Conservation (phyloP, 2,888 invertebrate species). For the Ormyrus pomaceus region DNA sequence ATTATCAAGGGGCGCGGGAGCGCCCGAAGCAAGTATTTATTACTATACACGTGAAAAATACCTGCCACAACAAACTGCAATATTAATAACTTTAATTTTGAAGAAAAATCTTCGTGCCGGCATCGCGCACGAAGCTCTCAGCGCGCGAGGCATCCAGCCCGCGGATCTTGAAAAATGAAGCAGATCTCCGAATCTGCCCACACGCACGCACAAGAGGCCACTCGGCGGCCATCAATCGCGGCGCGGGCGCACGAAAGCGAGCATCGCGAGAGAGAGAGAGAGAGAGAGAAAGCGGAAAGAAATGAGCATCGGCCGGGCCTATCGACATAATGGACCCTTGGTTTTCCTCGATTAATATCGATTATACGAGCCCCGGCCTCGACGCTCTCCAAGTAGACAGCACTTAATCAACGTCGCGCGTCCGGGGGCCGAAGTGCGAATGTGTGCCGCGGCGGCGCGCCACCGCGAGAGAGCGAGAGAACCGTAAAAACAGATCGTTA, state of each 20-base stretch:
- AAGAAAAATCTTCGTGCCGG: no score
- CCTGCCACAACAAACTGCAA: no score
- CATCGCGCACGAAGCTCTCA: no score
- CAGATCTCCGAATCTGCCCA: neutral
- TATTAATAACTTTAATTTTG: no score
- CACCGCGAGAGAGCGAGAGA: neutral
- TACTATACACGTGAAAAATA: no score
- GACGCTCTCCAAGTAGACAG: neutral
- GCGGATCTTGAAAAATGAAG: neutral
- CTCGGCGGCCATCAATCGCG: neutral
- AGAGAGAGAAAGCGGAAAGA: no score
- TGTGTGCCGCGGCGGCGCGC: neutral
- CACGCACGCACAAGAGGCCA: no score
- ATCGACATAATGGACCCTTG: slow-evolving; percentile 42
- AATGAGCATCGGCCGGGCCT: neutral
- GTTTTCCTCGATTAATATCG: slow-evolving; percentile 52
- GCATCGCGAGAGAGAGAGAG: slow-evolving; percentile 56
- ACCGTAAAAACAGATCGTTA: slow-evolving; percentile 54
- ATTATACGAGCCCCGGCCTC: slow-evolving; percentile 18
- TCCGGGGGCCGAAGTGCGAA: neutral
- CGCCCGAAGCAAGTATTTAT: no score
- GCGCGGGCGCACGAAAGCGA: neutral
- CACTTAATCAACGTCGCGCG: slow-evolving; percentile 50
- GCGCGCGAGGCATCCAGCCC: no score
- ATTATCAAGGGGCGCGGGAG: no score